These are phyloP conservation scores for Ditylenchus weischeri DNA, from an alignment of 2,888 invertebrate species.

Conservation along the genomic window DNA sequence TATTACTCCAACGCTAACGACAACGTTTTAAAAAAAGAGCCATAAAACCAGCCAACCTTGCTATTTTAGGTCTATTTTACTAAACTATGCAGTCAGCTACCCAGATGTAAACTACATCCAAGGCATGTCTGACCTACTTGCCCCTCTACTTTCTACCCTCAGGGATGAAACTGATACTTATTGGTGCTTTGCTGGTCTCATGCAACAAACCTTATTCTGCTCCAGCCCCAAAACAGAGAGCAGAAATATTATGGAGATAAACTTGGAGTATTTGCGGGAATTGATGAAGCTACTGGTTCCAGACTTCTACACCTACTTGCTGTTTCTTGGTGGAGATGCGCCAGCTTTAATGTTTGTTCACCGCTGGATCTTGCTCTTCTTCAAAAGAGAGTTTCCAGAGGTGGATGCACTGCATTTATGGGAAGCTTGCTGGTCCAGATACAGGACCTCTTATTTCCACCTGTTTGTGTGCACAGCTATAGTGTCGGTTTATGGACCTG, in stretches of 20 bases:
- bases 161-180: slow-evolving; percentile 62
- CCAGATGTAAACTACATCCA: slow-evolving; percentile 75
- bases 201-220: slow-evolving; percentile 77
- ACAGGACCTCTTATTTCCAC: slow-evolving; percentile 91
- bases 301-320: slow-evolving; percentile 69
- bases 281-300: slow-evolving; percentile 83
- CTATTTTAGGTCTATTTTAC: slow-evolving; percentile 66
- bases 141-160: slow-evolving; percentile 62
- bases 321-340: slow-evolving; percentile 68
- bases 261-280: slow-evolving; percentile 80
- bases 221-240: slow-evolving; percentile 82
- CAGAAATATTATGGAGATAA: slow-evolving; percentile 79
- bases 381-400: slow-evolving; percentile 63
- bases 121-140: slow-evolving; percentile 64
- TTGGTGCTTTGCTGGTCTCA: slow-evolving; percentile 64
- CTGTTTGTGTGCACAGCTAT: slow-evolving; percentile 88
- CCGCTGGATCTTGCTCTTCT: slow-evolving; percentile 89
- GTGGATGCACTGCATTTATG: slow-evolving; percentile 53
- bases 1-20: too few relatives aligned
- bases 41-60: too few relatives aligned
- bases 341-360: slow-evolving; percentile 87
- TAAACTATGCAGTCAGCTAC: slow-evolving; percentile 83
- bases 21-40: too few relatives aligned
- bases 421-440: slow-evolving; percentile 90
- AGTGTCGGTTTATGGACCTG: slow-evolving; percentile 80